Conservation (phyloP, 1,140 invertebrate genomes). For the Drosophila burlai region DNA sequence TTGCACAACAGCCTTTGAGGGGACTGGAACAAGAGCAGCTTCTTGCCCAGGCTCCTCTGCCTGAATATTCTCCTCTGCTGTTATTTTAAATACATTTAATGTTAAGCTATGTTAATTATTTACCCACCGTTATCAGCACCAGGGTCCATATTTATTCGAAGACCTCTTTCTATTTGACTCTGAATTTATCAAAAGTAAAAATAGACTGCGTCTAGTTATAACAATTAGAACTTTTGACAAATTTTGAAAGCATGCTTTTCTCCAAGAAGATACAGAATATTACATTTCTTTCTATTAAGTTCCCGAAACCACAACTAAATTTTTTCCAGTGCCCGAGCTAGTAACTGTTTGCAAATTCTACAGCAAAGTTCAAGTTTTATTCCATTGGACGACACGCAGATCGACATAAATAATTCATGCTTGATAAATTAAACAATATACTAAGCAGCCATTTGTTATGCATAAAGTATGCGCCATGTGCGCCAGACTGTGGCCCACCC, state of each 20-base stretch:
- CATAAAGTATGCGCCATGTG: slow-evolving; percentile 78
- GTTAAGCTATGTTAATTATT: neutral
- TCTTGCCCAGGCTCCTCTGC: neutral
- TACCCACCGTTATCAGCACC: neutral
- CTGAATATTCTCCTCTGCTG: no score
- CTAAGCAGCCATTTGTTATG: slow-evolving; percentile 79
- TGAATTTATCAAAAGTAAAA: neutral
- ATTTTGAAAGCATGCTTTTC: neutral
- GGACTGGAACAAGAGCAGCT: neutral
- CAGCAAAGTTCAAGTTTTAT: slow-evolving; percentile 52
- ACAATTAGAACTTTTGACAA: neutral
- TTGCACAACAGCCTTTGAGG: rapidly evolving
- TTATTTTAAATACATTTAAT: neutral
- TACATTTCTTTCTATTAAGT: neutral
- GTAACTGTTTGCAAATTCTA: slow-evolving; percentile 20
- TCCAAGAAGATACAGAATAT: neutral
- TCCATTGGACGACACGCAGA: slow-evolving; percentile 42
- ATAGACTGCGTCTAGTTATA: neutral
- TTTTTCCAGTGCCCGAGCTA: slow-evolving; percentile 10
- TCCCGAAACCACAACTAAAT: neutral
- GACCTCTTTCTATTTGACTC: neutral
- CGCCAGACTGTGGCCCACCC: slow-evolving; percentile 66
- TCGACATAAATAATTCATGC: slow-evolving; percentile 81
- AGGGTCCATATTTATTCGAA: neutral
- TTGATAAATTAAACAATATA: slow-evolving; percentile 84